Evolutionary conservation across 2,888 invertebrate genomes (phyloP).

Genomic region (Caenorhabditis macrosperma): DNA sequence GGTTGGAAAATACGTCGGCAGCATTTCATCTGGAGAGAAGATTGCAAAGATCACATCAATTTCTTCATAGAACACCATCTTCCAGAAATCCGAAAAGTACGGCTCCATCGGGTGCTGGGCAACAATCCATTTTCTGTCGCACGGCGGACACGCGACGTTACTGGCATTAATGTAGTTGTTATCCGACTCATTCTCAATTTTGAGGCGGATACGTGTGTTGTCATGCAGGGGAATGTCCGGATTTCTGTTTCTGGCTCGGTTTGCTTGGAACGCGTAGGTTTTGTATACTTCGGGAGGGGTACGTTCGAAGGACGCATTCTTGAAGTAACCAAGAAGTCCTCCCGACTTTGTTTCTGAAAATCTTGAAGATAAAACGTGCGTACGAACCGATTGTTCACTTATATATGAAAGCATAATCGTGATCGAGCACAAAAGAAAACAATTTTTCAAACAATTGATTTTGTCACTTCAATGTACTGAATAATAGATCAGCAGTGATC

Average conservation of each 20-base stretch:
- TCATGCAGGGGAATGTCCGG: conserved; percentile 33
- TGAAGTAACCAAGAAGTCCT: conserved; percentile 27
- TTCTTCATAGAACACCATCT: conserved; percentile 58
- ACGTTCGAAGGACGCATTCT: conserved; percentile 1
- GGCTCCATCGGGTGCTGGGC: conserved; percentile 55
- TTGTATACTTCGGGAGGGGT: conserved; percentile 20
- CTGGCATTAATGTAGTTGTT: conserved; percentile 44
- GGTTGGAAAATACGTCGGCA: conserved; percentile 50
- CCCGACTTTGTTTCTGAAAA: conserved; percentile 11
- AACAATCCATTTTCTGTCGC: conserved; percentile 39
- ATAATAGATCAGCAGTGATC: too few relatives aligned
- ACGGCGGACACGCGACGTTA: conserved; percentile 9
- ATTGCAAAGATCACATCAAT: conserved; percentile 37
- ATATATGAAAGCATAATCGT: too few relatives aligned
- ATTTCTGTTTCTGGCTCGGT: conserved; percentile 26
- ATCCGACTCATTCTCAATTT: conserved; percentile 28
- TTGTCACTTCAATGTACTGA: too few relatives aligned
- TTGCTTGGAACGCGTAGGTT: conserved; percentile 37
- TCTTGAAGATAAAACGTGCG: too few relatives aligned
- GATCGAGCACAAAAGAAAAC: too few relatives aligned
- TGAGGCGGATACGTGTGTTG: conserved; percentile 22
- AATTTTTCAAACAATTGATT: too few relatives aligned
- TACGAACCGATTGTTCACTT: too few relatives aligned
- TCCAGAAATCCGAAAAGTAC: conserved; percentile 53
- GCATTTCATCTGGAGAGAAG: conserved; percentile 23